Conservation (phyloP, 2,113 vertebrate species). For the Arenaria interpres region DNA sequence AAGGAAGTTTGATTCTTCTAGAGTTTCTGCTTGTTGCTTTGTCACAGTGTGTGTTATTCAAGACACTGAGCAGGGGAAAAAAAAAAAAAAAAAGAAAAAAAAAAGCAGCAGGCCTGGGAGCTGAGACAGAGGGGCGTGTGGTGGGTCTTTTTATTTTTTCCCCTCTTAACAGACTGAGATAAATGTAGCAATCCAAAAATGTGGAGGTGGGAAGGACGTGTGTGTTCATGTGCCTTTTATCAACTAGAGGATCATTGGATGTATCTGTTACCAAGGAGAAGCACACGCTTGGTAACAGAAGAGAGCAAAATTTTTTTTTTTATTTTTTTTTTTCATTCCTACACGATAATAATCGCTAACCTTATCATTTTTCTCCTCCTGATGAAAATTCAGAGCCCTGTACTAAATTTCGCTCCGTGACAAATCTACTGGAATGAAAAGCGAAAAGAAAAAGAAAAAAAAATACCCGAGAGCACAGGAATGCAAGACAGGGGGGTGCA, state of each 20-base stretch:
- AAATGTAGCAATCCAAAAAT: conserved; percentile 76
- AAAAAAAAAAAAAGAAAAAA: not conserved
- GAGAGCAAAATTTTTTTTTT: not conserved
- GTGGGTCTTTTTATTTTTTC: conserved; percentile 11
- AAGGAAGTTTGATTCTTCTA: not conserved
- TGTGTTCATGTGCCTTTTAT: conserved; percentile 67
- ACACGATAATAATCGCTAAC: not conserved
- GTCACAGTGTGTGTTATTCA: not conserved
- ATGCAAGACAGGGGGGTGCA: not conserved
- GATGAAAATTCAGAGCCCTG: not conserved
- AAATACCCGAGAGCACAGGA: not conserved
- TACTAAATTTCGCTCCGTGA: not conserved
- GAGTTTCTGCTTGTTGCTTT: not conserved
- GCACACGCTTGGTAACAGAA: conserved; percentile 52
- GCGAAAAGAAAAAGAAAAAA: no score
- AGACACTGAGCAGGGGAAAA: not conserved
- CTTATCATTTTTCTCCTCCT: not conserved
- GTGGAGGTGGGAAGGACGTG: conserved; percentile 54
- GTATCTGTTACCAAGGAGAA: conserved; percentile 68
- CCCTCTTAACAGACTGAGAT: conserved; percentile 67
- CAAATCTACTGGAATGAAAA: not conserved
- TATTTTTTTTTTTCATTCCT: not conserved
- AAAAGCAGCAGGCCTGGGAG: not conserved
- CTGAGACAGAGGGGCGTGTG: not conserved
- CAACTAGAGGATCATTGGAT: conserved; percentile 62